Base-by-base conservation (phyloP, 2,888 invertebrate species). In the Drosophila flavopinicola region DNA sequence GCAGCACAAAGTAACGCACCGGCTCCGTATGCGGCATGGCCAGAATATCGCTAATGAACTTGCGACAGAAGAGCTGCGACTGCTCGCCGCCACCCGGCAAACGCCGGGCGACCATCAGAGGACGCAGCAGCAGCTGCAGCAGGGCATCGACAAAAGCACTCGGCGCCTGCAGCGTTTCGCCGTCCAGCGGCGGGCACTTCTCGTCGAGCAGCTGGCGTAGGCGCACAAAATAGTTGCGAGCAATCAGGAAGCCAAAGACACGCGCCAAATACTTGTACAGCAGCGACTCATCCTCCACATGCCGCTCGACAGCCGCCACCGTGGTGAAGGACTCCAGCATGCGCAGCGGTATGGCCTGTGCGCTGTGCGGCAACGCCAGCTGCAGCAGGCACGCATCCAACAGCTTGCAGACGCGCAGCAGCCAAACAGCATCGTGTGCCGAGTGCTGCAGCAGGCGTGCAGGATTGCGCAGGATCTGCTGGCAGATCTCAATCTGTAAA, bases 301-400 rank as follows among this genome's bases (percentile, higher is more conserved):
- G 88, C 10, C 90, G 87, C 54, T 90, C 90, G 5, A 90, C 87
- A 1, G 85, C 75, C 1, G 90, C 91, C 47, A 91, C 92, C 63
- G 93, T 93, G 7, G 95, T 94, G 83, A 95, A 96, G 23, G 95
- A 93, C 89, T 96, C 96, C 84, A 97, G 91, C 92, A 95, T 94
- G 79, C 96, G 93, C 63, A 97, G 92, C 4, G 96, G 95, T 49
- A 96, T 93, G 17, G 95, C 95, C 66, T 95, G 92, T 0, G 88
- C 79, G 1, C 83, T 73, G 11, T 90, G 88, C 2, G 90, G 86
- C 4, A 85, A 72, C 2, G 87, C 77, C 27, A 91, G 56, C 66
- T 91, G 91, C 27, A 88, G 80, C 15, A 91, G 75, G 57, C 91
- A 91, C 2, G 90, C 75, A 23, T 89, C 89, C 35, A 91, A 69